Percentiles rank a stretch among this genome's conserved stretches.
Evolutionary conservation across 2,113 vertebrate genomes (phyloP).

Genomic region (Ellobius talpinus): DNA sequence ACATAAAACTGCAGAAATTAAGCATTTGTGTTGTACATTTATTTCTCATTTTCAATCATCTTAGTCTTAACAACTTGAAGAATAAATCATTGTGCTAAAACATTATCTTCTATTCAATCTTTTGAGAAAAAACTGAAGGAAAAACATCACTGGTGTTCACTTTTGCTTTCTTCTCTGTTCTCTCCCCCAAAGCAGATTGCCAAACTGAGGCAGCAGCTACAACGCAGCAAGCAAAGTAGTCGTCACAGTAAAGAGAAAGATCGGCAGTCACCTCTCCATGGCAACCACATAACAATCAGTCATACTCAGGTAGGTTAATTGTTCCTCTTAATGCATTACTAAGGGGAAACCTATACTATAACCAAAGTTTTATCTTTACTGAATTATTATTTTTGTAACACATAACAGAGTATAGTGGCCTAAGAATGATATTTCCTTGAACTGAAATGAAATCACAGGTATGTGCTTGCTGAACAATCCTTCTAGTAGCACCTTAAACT

Average conservation of each 20-base stretch:
- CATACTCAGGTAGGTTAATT: slow-evolving; percentile 89
- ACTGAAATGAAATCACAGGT: slow-evolving; percentile 42
- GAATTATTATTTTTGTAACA: background rate
- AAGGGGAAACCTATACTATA: background rate
- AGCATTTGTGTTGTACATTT: background rate
- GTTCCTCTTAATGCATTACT: slow-evolving; percentile 33
- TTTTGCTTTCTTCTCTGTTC: slow-evolving; percentile 68
- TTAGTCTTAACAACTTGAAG: slow-evolving; percentile 54
- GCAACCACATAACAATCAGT: slow-evolving; percentile 89
- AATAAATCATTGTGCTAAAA: slow-evolving; percentile 44
- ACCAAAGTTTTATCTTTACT: background rate
- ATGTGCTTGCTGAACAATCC: background rate
- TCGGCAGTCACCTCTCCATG: slow-evolving; percentile 90
- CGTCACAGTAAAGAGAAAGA: slow-evolving; percentile 94
- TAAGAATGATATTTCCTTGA: background rate
- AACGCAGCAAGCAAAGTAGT: slow-evolving; percentile 94
- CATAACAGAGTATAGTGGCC: background rate
- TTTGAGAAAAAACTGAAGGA: slow-evolving; percentile 39
- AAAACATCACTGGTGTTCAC: slow-evolving; percentile 28
- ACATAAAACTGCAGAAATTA: slow-evolving; percentile 33
- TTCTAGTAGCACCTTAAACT: background rate
- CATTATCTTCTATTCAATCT: background rate
- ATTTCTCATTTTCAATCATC: slow-evolving; percentile 17
- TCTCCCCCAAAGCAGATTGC: slow-evolving; percentile 92
- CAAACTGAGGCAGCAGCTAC: slow-evolving; percentile 96